Evolutionary conservation across 1,140 invertebrate genomes (phyloP), one percentile per base, ranked within the genome.

Genomic region (Ectropis grisescens): DNA sequence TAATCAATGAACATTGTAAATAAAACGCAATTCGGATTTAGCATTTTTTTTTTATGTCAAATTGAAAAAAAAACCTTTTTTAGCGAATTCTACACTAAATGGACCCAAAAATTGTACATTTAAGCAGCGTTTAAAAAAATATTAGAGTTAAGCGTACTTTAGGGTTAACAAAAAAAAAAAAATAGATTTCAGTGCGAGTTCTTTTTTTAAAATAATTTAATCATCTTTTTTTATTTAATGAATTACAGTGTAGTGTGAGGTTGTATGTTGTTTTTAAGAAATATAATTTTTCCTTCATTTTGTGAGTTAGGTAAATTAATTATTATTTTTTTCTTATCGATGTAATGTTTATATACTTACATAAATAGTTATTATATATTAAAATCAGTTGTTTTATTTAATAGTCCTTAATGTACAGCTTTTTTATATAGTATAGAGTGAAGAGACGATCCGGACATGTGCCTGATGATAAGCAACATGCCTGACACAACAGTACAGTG

Each of bases 311-410:
- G 67, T 72, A 75, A 75, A 75, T 75, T 55, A 71, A 72, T 72
- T 71, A n/a, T n/a, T n/a, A 67, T 71, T 71, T 68, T 76, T 72
- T 64, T 71, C 61, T 62, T 66, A 61, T 75, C 55, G 47, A 71
- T 75, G 62, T 75, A 68, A 65, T 67, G 70, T 79, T 75, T 79
- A 74, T 75, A 78, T 71, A 79, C 58, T 66, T 78, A 74, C 68
- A 72, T 79, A 75, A 72, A 79, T 79, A 79, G 74, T 79, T 79
- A 79, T 72, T 70, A 75, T 78, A 76, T 78, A 78, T 74, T 74
- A 65, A 54, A 65, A n/a, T 56, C 43, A 42, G 55, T 72, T 10
- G 72, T 78, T 78, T 74, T 68, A 74, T 78, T 78, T 57, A 33
- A 32, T 35, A 10, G 13, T 15, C 9, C 15, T n/a, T n/a, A n/a